Conservation (phyloP, 2,113 vertebrate species). For the Naja naja region DNA sequence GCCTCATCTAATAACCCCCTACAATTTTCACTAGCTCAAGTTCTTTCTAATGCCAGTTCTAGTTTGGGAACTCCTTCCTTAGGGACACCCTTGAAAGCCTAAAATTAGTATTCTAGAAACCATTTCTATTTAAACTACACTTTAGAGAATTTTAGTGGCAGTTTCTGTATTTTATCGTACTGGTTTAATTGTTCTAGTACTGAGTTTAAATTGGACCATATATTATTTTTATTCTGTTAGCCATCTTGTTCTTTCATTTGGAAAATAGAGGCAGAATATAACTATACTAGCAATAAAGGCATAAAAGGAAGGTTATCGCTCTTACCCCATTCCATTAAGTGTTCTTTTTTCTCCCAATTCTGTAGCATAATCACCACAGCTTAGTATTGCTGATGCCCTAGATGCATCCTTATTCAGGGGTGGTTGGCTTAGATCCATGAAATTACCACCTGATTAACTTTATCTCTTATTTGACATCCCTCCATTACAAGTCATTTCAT, state of each 20-base stretch:
- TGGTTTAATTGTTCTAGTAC: slow-evolving; percentile 23
- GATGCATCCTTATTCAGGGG: neutral
- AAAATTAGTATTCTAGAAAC: slow-evolving; percentile 14
- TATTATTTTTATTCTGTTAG: slow-evolving; percentile 23
- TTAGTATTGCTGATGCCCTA: neutral
- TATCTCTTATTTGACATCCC: neutral
- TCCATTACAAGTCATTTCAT: neutral
- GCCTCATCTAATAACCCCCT: neutral
- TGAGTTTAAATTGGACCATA: slow-evolving; percentile 25
- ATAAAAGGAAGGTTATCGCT: neutral
- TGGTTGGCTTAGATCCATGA: neutral
- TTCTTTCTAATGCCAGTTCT: neutral
- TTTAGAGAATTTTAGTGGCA: slow-evolving; percentile 26
- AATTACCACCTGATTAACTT: neutral
- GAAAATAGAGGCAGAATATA: neutral
- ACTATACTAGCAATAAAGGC: neutral
- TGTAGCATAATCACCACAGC: neutral
- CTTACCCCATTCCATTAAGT: neutral
- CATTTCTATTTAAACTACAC: slow-evolving; percentile 16
- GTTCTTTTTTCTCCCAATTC: neutral
- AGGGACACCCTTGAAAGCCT: neutral
- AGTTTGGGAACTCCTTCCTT: neutral
- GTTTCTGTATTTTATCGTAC: slow-evolving; percentile 23
- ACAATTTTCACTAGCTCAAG: neutral
- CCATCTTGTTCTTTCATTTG: slow-evolving; percentile 13